Evolutionary conservation across 2,113 vertebrate genomes (phyloP), one percentile per base, ranked within the genome.

Genomic region (Erythrocercus mccallii): DNA sequence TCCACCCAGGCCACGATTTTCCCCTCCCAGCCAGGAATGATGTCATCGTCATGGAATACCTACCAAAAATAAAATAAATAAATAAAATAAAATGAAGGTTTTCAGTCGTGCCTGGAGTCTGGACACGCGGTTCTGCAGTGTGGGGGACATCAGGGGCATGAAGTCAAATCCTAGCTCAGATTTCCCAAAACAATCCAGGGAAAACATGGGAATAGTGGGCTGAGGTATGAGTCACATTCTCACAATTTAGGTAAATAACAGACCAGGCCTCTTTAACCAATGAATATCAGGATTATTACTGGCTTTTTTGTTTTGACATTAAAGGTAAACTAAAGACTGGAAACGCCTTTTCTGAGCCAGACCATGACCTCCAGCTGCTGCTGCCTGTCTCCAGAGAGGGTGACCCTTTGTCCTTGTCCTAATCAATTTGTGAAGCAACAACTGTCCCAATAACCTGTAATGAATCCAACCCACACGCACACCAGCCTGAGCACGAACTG

Each of bases 1-100:
- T 99, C 99, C 60, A 99, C 98, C 99, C 99, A 99, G 56, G 99
- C 99, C 93, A 99, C 99, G 38, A 99, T 99, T 97, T 99, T 99
- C 33, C 99, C 99, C 94, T 99, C 99, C 99, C 99, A 99, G 73
- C 99, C 99, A 65, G 99, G 99, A 88, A 99, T 98, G 45, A 99
- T 95, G 37, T 99, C 99, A 57, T 98, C 99, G 83, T 99, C 99
- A 44, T 99, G 98, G 95, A 99, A 99, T 33, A 99, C 98, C 99
- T 99, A 33, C 57, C 4, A n/a, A 51, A 15, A 27, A 12, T 3
- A 23, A 27, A 8, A 5, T 44, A 35, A 48, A 23, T 5, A 12
- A 31, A 19, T 8, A 15, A 35, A 8, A 10, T 9, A 60, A 50
- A 66, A 38, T 17, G 6, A 20, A 15, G 20, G 23, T 88, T 30